Conservation (phyloP, 2,888 invertebrate genomes). For the Sminthurinus aureus region DNA sequence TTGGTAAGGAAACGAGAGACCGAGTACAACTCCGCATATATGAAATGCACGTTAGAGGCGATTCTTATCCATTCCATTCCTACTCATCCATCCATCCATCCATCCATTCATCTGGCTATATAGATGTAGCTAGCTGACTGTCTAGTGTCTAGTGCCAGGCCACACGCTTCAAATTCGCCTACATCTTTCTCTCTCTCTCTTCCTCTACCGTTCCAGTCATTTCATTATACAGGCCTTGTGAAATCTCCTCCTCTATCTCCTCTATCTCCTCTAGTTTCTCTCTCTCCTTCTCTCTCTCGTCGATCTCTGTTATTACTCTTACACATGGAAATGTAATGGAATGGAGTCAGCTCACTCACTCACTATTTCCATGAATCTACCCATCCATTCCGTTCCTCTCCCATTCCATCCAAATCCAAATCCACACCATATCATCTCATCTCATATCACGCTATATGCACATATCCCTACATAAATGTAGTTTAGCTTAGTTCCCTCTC, state of each 20-base stretch:
- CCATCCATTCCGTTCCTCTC: no score
- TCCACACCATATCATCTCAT: background rate
- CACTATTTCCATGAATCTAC: background rate
- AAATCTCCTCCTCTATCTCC: background rate
- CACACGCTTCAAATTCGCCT: conserved; percentile 1
- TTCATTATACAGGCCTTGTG: background rate
- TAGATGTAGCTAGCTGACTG: no score
- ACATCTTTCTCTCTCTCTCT: background rate
- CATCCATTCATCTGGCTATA: no score
- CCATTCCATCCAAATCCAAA: background rate
- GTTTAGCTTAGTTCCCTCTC: background rate
- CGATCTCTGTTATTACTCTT: background rate
- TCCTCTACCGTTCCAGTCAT: background rate
- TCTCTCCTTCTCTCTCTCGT: background rate
- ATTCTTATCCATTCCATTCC: no score
- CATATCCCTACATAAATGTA: background rate
- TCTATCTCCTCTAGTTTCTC: no score
- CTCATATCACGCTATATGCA: no score
- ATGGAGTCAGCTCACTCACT: no score
- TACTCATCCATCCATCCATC: no score
- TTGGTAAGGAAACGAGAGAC: no score
- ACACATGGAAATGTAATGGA: background rate
- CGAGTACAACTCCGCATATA: no score
- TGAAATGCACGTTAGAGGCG: no score
- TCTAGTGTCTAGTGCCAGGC: no score